Evolutionary conservation across 2,797 vertebrate genomes (phyloP).

Genomic region (Gobio occitaniae): DNA sequence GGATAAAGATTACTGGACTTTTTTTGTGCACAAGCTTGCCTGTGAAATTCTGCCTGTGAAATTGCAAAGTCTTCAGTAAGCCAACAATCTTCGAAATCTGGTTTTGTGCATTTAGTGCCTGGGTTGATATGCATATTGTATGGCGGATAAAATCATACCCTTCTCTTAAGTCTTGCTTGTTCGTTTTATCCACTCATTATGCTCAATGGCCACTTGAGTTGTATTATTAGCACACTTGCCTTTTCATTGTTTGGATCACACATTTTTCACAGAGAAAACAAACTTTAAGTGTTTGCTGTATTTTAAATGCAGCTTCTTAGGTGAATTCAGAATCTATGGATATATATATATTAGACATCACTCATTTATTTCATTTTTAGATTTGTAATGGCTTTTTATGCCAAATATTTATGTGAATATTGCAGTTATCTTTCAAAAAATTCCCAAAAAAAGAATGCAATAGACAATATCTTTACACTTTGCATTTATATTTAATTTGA

Average conservation of each 20-base stretch:
- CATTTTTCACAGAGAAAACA: slow-evolving; percentile 30
- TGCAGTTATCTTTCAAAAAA: not conserved
- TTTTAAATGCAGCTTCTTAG: not conserved
- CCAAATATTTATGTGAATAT: not conserved
- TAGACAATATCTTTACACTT: not conserved
- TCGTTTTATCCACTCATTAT: slow-evolving; percentile 71
- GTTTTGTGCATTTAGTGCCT: slow-evolving; percentile 39
- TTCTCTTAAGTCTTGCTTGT: slow-evolving; percentile 67
- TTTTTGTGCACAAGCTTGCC: slow-evolving; percentile 20
- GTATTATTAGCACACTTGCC: slow-evolving; percentile 69
- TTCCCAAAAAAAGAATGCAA: not conserved
- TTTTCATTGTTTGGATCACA: slow-evolving; percentile 40
- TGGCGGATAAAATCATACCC: slow-evolving; percentile 68
- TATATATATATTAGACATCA: not conserved
- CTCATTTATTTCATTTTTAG: not conserved
- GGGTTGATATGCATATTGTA: slow-evolving; percentile 65
- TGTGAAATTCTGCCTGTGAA: not conserved
- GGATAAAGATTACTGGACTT: slow-evolving; percentile 42
- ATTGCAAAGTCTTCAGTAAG: slow-evolving; percentile 1
- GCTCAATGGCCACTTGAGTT: slow-evolving; percentile 73
- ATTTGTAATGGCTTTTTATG: not conserved
- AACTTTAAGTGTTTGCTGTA: slow-evolving; percentile 16
- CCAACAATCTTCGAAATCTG: slow-evolving; percentile 20
- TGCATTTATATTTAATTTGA: not conserved
- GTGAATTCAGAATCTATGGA: not conserved